Percentiles rank a stretch among this genome's conserved stretches.
These are phyloP conservation scores for Prunella strophiata DNA, from an alignment of 2,797 vertebrate species.

Conservation along the genomic window DNA sequence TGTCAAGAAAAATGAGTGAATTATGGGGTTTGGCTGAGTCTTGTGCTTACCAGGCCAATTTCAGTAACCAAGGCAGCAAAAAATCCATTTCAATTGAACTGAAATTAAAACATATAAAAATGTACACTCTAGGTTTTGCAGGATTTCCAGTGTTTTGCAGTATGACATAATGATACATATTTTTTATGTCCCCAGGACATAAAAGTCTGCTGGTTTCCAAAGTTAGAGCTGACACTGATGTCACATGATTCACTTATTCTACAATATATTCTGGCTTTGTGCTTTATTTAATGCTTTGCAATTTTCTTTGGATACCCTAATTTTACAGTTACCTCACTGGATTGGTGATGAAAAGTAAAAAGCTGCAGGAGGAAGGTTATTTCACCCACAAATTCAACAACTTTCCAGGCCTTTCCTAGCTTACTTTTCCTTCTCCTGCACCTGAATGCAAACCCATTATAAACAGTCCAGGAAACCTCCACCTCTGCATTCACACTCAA, in stretches of 20 bases:
- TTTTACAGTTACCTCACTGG: constrained; percentile 17
- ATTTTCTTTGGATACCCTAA: constrained; percentile 23
- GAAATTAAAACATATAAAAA: constrained; percentile 51
- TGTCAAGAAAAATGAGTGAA: constrained; percentile 62
- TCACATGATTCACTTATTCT: constrained; percentile 8
- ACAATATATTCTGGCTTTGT: neutral
- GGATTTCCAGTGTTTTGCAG: constrained; percentile 10
- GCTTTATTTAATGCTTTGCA: constrained; percentile 8
- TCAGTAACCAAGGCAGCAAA: constrained; percentile 55
- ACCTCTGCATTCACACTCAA: neutral
- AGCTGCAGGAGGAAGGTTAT: neutral
- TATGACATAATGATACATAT: neutral
- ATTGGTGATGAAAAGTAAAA: neutral
- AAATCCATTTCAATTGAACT: constrained; percentile 18
- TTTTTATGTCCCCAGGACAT: constrained; percentile 25
- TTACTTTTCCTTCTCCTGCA: neutral
- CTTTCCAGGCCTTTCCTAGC: neutral
- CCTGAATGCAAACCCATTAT: neutral
- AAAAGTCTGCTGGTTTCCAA: constrained; percentile 26
- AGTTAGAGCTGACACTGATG: neutral
- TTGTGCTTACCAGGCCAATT: constrained; percentile 40
- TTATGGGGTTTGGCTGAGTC: constrained; percentile 47
- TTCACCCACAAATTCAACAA: neutral
- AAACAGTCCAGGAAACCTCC: neutral
- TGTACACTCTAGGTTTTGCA: neutral